phyloP scores from a whole-genome alignment of 2,113 vertebrate genomes.

The Rhinolophus ferrumequinum region DNA sequence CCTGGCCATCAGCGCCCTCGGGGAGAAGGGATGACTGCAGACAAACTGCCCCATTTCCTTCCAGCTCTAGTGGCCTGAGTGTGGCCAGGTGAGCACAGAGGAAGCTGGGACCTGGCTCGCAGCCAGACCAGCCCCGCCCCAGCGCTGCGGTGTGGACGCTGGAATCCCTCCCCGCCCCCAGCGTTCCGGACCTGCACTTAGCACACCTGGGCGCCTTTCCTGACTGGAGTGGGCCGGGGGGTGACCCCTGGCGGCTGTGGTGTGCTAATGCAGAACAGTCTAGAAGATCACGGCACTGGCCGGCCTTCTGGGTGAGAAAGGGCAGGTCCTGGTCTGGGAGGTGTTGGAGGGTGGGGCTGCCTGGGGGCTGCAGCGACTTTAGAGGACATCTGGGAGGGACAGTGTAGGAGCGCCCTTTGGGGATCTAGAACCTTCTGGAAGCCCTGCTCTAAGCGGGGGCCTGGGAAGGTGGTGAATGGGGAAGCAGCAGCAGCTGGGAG shows the following conservation, averaged over 20 bases:
- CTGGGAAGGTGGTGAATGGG: background rate
- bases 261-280: background rate
- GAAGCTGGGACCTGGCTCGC: background rate
- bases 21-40: background rate
- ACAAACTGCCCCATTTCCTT: background rate
- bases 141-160: background rate
- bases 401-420: background rate
- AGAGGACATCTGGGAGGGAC: background rate
- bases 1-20: background rate
- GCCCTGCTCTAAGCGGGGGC: rapidly evolving
- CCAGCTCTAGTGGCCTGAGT: background rate
- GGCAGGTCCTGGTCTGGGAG: background rate
- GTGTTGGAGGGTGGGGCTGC: rapidly evolving
- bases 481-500: too few relatives aligned
- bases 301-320: background rate
- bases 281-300: rapidly evolving
- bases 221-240: background rate
- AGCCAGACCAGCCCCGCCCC: background rate
- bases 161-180: background rate
- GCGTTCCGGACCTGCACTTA: background rate
- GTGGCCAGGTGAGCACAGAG: background rate
- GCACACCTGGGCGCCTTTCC: background rate
- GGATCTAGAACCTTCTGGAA: background rate
- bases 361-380: background rate
- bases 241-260: background rate